A percentile compares a stretch with the other conserved stretches of the same genome.
phyloP scores from a whole-genome alignment of 1,140 invertebrate genomes.

The Cyclina sinensis region DNA sequence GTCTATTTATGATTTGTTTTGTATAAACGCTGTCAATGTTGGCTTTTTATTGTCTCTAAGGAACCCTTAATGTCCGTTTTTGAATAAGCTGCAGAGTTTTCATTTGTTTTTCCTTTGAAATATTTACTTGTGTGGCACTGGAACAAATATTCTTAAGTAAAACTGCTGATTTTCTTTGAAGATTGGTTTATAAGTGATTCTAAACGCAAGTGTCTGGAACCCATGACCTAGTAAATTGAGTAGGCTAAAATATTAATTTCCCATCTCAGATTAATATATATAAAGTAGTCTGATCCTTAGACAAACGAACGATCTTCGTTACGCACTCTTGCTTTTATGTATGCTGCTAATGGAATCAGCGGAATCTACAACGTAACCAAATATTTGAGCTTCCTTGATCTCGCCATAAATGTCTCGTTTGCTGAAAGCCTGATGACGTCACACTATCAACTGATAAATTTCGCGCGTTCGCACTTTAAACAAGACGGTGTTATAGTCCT shows the following conservation, averaged over 20 bases:
- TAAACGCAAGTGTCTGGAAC: too few species aligned
- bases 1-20: too few species aligned
- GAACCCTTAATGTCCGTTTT: too few species aligned
- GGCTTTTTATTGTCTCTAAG: too few species aligned
- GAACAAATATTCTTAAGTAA: background rate
- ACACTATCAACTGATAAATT: constrained; percentile 3
- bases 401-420: constrained; percentile 23
- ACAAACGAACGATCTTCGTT: background rate
- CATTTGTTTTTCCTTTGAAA: background rate
- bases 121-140: background rate
- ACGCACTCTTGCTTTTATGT: constrained; percentile 6
- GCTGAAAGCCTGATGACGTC: constrained; percentile 47
- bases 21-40: too few species aligned
- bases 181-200: too few species aligned
- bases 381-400: constrained; percentile 60
- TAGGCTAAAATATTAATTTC: background rate
- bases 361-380: constrained; percentile 55
- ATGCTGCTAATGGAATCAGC: background rate
- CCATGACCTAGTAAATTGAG: too few species aligned
- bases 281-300: background rate
- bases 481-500: constrained; percentile 1
- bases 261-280: background rate
- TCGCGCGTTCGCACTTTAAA: constrained; percentile 2
- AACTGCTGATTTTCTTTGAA: too few species aligned
- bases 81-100: too few species aligned